Percentiles rank a stretch among this genome's conserved stretches.
Conservation (phyloP, 2,888 invertebrate genomes). For the Cephus nigrinus region DNA sequence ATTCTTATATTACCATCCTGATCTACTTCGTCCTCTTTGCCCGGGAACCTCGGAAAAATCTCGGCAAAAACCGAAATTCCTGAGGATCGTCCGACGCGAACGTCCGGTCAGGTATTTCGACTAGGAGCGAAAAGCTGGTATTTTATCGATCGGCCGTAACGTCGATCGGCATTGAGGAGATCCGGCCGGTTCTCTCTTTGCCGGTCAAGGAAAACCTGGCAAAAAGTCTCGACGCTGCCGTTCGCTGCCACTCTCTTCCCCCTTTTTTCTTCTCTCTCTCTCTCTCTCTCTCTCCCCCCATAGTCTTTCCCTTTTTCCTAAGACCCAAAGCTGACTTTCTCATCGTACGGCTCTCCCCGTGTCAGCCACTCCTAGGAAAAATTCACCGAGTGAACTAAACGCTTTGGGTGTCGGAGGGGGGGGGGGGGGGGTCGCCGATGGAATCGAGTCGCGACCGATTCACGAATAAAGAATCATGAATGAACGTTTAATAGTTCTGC, state of each 20-base stretch:
- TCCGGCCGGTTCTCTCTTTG: neutral
- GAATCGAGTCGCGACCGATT: neutral
- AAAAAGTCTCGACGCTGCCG: neutral
- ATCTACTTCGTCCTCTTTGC: neutral
- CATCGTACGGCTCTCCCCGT: neutral
- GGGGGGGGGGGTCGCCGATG: neutral
- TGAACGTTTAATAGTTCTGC: conserved; percentile 32
- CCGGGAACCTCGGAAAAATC: neutral
- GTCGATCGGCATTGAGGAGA: neutral
- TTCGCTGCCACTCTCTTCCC: neutral
- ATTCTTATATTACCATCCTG: neutral
- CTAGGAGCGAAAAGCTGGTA: neutral
- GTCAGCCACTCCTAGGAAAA: neutral
- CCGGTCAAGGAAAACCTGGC: neutral
- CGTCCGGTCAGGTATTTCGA: neutral
- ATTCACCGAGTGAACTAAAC: neutral
- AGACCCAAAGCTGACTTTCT: neutral
- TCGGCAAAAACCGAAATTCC: neutral
- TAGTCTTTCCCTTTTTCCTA: conserved; percentile 22
- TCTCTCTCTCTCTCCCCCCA: neutral
- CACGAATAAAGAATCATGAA: conserved; percentile 4
- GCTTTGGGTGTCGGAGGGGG: neutral
- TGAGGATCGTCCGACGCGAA: neutral
- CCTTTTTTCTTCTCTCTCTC: neutral
- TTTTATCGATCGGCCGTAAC: neutral